Evolutionary conservation across 2,113 vertebrate genomes (phyloP).

Genomic region (Lonchura striata): DNA sequence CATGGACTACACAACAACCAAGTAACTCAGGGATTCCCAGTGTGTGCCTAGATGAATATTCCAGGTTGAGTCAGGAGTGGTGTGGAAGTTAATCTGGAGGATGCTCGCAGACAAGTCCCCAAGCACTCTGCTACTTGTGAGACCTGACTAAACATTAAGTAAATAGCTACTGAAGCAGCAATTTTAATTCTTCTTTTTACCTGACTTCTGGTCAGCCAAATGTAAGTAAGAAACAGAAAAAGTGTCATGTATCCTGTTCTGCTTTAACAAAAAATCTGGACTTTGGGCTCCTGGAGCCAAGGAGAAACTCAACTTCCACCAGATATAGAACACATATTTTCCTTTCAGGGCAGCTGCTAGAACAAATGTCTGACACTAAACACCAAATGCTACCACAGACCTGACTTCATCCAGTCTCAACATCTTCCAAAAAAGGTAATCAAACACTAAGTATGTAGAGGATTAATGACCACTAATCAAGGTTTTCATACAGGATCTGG

Average conservation of each 20-base stretch:
- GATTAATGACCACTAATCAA: not conserved
- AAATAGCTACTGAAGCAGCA: not conserved
- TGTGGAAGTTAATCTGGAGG: not conserved
- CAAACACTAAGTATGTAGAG: not conserved
- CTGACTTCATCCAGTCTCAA: not conserved
- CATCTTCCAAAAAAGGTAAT: constrained; percentile 2
- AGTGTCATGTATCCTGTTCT: not conserved
- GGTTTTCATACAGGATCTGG: not conserved
- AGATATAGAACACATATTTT: constrained; percentile 10
- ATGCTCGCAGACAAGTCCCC: not conserved
- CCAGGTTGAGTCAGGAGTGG: not conserved
- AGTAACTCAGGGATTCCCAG: not conserved
- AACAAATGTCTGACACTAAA: not conserved
- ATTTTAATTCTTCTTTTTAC: not conserved
- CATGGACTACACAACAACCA: not conserved
- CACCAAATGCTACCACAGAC: not conserved
- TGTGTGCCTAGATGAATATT: not conserved
- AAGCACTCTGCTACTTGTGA: not conserved
- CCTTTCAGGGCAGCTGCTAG: not conserved
- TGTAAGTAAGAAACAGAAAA: not conserved
- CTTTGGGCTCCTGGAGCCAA: not conserved
- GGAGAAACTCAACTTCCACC: constrained; percentile 39
- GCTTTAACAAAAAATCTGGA: not conserved
- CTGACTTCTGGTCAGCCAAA: not conserved
- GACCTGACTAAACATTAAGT: not conserved